Conservation (phyloP, 2,113 vertebrate species). For the Otolemur garnettii region DNA sequence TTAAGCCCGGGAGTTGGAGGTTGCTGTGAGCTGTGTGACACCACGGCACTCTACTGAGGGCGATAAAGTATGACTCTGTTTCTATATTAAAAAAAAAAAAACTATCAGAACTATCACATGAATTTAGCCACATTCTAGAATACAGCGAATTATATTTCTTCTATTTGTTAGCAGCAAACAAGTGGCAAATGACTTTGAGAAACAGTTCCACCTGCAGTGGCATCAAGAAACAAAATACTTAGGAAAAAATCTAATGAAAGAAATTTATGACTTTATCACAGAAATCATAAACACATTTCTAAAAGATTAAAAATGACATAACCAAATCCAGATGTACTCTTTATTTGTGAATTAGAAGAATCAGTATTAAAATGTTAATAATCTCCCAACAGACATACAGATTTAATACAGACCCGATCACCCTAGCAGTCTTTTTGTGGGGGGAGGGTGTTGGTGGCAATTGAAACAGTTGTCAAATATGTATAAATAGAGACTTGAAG, state of each 20-base stretch:
- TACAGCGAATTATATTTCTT: too few species aligned
- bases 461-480: not conserved
- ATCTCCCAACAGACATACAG: not conserved
- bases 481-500: not conserved
- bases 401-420: not conserved
- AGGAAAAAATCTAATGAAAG: not conserved
- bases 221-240: not conserved
- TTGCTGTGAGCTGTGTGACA: too few species aligned
- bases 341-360: not conserved
- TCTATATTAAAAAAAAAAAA: not conserved
- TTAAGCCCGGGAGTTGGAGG: too few species aligned
- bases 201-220: not conserved
- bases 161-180: not conserved
- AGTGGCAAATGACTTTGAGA: not conserved
- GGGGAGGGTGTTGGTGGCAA: not conserved
- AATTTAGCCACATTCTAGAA: too few species aligned
- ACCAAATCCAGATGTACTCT: not conserved
- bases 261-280: not conserved
- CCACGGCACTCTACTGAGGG: too few species aligned
- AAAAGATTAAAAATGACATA: not conserved
- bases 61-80: too few species aligned
- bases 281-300: not conserved
- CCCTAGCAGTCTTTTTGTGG: not conserved
- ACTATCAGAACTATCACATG: not conserved
- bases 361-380: not conserved